phyloP scores from a whole-genome alignment of 2,113 vertebrate genomes.

The Seriola dumerili region DNA sequence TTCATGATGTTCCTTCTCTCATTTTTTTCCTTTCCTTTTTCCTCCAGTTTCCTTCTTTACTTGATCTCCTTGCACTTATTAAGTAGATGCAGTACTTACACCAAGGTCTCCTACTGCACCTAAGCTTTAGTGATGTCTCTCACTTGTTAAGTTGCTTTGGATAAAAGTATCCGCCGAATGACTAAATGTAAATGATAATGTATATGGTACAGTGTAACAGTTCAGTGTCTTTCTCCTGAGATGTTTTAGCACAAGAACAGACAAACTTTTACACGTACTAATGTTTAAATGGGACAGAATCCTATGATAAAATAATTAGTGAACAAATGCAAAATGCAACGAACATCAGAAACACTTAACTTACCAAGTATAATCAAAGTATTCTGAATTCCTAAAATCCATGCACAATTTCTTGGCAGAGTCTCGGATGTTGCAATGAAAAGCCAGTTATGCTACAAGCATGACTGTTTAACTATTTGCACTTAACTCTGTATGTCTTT shows the following conservation, averaged over 20 bases:
- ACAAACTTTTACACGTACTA: neutral
- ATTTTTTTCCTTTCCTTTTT: neutral
- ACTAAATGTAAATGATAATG: neutral
- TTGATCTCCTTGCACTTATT: too few species aligned
- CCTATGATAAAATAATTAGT: neutral
- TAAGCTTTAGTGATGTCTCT: too few species aligned
- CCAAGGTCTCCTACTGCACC: too few species aligned
- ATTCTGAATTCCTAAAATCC: conserved; percentile 2
- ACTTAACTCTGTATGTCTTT: conserved; percentile 34
- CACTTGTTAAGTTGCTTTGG: too few species aligned
- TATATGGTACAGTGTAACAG: neutral
- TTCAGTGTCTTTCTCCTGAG: neutral
- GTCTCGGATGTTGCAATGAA: conserved; percentile 8
- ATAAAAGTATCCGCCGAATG: too few species aligned
- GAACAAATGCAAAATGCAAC: neutral
- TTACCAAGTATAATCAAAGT: neutral
- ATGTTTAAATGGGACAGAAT: neutral
- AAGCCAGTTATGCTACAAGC: conserved; percentile 3
- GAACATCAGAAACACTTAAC: neutral
- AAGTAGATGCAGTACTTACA: too few species aligned
- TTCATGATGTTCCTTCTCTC: neutral
- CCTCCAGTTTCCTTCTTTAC: too few species aligned
- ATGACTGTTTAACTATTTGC: conserved; percentile 25
- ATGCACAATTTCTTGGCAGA: neutral
- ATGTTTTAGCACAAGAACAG: neutral